phyloP scores from a whole-genome alignment of 2,888 invertebrate genomes.

The Caenorhabditis afra region DNA sequence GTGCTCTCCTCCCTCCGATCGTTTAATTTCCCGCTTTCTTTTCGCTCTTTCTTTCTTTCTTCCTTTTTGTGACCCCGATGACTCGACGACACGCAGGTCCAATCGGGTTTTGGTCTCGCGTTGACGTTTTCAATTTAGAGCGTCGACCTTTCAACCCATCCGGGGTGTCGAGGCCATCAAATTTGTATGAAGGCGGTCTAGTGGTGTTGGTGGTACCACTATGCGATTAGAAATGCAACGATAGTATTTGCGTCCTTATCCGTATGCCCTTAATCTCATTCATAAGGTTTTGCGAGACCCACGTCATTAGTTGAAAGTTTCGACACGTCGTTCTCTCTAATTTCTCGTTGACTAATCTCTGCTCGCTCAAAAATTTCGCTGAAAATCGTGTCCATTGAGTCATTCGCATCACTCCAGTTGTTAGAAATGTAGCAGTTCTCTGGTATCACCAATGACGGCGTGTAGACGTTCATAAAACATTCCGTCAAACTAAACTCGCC shows the following conservation, averaged over 20 bases:
- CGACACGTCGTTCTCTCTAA: neutral
- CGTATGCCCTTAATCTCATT: slow-evolving; percentile 1
- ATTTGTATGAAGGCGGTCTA: slow-evolving; percentile 24
- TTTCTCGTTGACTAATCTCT: neutral
- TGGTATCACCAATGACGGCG: slow-evolving; percentile 13
- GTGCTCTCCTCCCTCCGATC: neutral
- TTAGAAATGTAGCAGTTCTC: neutral
- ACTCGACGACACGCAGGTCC: slow-evolving; percentile 1
- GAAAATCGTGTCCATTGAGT: neutral
- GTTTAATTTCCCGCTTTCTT: slow-evolving; percentile 31
- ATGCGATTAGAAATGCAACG: slow-evolving; percentile 48
- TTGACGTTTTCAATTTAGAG: slow-evolving; percentile 9
- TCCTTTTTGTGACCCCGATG: slow-evolving; percentile 5
- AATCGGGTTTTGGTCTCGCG: slow-evolving; percentile 20
- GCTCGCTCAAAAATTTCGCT: slow-evolving; percentile 27
- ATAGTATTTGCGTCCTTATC: slow-evolving; percentile 29
- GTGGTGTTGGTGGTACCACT: neutral
- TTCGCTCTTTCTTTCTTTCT: slow-evolving; percentile 2
- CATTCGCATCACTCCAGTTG: neutral
- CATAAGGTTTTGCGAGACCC: slow-evolving; percentile 9
- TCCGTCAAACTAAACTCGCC: slow-evolving; percentile 5
- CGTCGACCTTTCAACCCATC: slow-evolving; percentile 1
- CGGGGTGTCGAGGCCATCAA: slow-evolving; percentile 28
- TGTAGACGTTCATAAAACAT: slow-evolving; percentile 44
- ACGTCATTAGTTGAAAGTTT: neutral